Conservation (phyloP, 2,113 vertebrate genomes). For the Phaetusa simplex region DNA sequence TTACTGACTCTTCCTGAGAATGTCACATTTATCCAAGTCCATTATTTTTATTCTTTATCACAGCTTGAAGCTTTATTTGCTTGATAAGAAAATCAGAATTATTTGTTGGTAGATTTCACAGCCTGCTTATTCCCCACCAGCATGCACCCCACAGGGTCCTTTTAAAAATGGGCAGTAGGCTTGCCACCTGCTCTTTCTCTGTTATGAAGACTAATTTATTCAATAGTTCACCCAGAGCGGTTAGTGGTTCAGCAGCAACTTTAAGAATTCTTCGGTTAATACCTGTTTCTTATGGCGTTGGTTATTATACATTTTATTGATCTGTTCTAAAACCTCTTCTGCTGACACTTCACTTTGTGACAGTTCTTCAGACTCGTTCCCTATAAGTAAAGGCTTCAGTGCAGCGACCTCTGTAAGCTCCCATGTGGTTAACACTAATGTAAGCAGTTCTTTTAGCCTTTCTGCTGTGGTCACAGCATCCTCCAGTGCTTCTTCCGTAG, state of each 20-base stretch:
- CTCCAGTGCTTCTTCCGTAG: neutral
- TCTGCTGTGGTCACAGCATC: neutral
- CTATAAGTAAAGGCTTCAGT: neutral
- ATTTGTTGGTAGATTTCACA: neutral
- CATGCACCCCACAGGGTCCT: neutral
- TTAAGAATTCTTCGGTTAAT: neutral
- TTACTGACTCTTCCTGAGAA: neutral
- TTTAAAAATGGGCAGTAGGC: neutral
- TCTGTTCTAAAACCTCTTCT: neutral
- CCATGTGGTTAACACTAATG: neutral
- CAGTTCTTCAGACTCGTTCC: neutral
- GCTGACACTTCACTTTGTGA: neutral
- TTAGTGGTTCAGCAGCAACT: neutral
- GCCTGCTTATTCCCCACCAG: neutral
- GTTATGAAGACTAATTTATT: neutral
- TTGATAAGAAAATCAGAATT: neutral
- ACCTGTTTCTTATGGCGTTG: neutral
- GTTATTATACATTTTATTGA: neutral
- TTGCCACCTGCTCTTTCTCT: neutral
- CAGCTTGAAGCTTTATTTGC: neutral
- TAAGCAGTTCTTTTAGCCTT: neutral
- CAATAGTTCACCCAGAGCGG: neutral
- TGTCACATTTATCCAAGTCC: neutral
- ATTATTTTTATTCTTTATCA: conserved; percentile 6
- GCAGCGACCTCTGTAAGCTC: neutral